A percentile compares a stretch with the other conserved stretches of the same genome.
phyloP scores from a whole-genome alignment of 2,113 vertebrate species.

The Actinemys pallida region DNA sequence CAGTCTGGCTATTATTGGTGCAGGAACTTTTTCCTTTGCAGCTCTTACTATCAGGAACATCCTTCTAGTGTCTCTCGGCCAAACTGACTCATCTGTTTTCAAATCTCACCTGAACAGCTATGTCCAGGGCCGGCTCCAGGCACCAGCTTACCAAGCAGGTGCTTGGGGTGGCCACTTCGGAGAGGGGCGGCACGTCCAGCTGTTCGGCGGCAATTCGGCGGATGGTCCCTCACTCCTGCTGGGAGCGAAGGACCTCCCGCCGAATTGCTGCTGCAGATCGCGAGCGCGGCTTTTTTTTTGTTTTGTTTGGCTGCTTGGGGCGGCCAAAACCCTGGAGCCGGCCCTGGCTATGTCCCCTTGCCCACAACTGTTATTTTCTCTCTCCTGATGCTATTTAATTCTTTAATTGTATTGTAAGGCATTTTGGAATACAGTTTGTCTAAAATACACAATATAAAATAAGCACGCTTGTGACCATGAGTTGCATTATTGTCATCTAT shows the following conservation, averaged over 20 bases:
- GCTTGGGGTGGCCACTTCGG: no score
- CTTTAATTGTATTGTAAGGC: not conserved
- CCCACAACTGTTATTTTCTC: slow-evolving; percentile 37
- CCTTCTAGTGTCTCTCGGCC: slow-evolving; percentile 21
- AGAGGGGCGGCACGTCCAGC: no score
- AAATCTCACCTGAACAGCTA: slow-evolving; percentile 37
- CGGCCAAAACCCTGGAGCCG: no score
- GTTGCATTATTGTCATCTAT: not conserved
- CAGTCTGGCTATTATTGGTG: slow-evolving; percentile 27
- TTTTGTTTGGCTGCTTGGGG: no score
- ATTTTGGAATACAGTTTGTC: not conserved
- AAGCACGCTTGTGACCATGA: not conserved
- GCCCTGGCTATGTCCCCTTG: not conserved
- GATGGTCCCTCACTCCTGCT: no score
- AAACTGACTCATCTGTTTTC: not conserved
- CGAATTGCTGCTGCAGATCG: no score
- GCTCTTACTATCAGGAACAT: slow-evolving; percentile 31
- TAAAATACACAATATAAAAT: not conserved
- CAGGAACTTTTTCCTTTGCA: slow-evolving; percentile 39
- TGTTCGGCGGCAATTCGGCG: no score
- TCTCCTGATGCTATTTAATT: slow-evolving; percentile 32
- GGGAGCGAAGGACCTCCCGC: no score
- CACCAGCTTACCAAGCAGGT: no score
- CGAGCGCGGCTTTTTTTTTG: no score
- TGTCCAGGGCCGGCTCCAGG: not conserved